These are phyloP conservation scores for Ephialtes manifestator DNA, from an alignment of 2,888 invertebrate genomes.

Conservation along the genomic window DNA sequence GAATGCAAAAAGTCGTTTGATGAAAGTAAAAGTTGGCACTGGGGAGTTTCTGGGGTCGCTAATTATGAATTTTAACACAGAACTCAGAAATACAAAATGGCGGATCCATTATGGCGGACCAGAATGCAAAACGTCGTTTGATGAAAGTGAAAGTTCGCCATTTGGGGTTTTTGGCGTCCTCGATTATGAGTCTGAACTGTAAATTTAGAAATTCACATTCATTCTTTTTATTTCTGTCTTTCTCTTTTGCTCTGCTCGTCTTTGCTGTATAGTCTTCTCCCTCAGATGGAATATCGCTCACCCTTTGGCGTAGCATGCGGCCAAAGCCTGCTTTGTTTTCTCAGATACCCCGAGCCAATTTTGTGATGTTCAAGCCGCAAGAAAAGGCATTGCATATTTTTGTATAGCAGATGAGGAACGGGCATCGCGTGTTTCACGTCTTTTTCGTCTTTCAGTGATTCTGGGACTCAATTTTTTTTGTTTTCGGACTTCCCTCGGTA, in stretches of 20 bases:
- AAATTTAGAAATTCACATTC: not conserved
- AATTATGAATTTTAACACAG: too few relatives aligned
- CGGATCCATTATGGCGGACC: too few relatives aligned
- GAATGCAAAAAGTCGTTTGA: too few relatives aligned
- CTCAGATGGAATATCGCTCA: slow-evolving; percentile 8
- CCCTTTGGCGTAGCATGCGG: slow-evolving; percentile 7
- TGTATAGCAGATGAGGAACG: not conserved
- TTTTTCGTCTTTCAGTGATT: not conserved
- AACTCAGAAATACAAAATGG: too few relatives aligned
- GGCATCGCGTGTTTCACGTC: not conserved
- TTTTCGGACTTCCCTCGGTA: not conserved
- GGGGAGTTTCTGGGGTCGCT: too few relatives aligned
- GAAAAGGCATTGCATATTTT: not conserved
- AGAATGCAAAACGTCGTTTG: too few relatives aligned
- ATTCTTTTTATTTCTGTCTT: not conserved
- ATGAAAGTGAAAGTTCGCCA: too few relatives aligned
- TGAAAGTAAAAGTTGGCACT: too few relatives aligned
- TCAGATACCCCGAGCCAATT: slow-evolving; percentile 74
- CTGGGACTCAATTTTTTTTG: not conserved
- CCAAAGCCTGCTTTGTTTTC: slow-evolving; percentile 22
- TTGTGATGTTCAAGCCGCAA: slow-evolving; percentile 69
- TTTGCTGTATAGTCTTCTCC: not conserved
- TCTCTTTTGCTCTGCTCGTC: slow-evolving; percentile 9
- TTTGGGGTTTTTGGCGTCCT: too few relatives aligned
- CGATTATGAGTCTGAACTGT: too few relatives aligned